Base-by-base conservation (phyloP, 2,888 invertebrate species). In the Meiosimyza decipiens region DNA sequence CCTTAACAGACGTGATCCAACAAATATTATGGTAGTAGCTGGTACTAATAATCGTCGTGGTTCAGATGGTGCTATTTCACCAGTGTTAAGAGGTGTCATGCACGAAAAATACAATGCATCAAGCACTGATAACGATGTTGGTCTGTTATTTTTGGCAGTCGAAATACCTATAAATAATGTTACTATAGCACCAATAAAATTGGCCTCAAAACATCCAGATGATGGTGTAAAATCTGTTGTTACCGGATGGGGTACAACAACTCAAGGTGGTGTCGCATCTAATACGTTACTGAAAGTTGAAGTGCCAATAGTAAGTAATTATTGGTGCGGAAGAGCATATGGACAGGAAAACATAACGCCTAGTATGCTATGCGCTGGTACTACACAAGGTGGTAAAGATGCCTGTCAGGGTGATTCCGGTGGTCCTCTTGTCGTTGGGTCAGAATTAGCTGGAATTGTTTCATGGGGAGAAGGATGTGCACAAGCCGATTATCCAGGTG, bases 41-140 rank as follows among this genome's bases (percentile, higher is more conserved):
- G 75, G 84, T 7, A 79, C 80, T 0, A 78, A 78, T 15, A 22
- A 71, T 15, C 87, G 82, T 49, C 79, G 83, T 1, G 72, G 79
- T 2, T 90, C 89, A 3, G 78, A 82, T 67, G 92, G 91, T 1
- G 71, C 81, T 0, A 18, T 91, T 0, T 85, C 89, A 2, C 85
- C 87, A 13, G 88, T 91, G 0, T 86, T 85, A 0, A 86, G 87
- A 16, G 74, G 90, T 0, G 69, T 86, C 1, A 82, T 82, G 54
- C 90, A 92, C 77, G 88, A 88, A 18, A 79, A 82, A 0, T 92
- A 89, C 77, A 79, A 80, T 71, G 71, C 80, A 7, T 51, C 76
- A 2, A 80, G 66, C 9, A 78, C 76, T 6, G 90, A 91, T 75
- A 88, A 88, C 74, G 91, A 92, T 72, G 85, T 91, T 11, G 91